These are phyloP conservation scores for Exephanes ischioxanthus DNA, from an alignment of 2,888 invertebrate genomes.

Conservation along the genomic window DNA sequence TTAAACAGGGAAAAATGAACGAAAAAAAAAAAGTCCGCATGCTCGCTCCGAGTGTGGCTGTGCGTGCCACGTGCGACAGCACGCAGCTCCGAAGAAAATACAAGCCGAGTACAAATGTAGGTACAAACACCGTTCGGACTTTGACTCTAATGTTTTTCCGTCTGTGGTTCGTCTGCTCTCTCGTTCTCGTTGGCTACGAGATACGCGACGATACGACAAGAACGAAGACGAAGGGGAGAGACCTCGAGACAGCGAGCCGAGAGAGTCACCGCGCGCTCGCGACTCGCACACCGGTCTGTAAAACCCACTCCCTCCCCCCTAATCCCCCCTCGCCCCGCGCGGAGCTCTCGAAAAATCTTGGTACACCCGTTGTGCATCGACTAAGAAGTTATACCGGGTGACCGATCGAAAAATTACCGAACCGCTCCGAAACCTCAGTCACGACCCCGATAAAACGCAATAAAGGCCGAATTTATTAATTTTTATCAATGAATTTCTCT, in stretches of 20 bases:
- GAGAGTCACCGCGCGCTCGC: slow-evolving; percentile 53
- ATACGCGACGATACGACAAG: slow-evolving; percentile 51
- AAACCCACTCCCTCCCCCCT: neutral
- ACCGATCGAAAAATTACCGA: slow-evolving; percentile 17
- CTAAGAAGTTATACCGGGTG: slow-evolving; percentile 60
- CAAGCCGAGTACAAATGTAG: slow-evolving; percentile 9
- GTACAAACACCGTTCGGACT: slow-evolving; percentile 35
- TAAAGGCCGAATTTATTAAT: neutral
- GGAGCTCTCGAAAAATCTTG: slow-evolving; percentile 44
- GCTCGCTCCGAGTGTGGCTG: slow-evolving; percentile 12
- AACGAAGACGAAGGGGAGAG: slow-evolving; percentile 52
- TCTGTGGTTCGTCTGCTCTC: slow-evolving; percentile 60
- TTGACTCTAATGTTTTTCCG: slow-evolving; percentile 57
- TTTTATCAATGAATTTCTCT: neutral
- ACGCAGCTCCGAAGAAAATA: slow-evolving; percentile 27
- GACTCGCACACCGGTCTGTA: slow-evolving; percentile 30
- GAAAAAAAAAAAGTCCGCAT: neutral
- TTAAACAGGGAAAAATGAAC: neutral
- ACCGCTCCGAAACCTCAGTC: neutral
- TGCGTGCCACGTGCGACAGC: slow-evolving; percentile 43
- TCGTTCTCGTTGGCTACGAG: slow-evolving; percentile 41
- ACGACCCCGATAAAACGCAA: neutral
- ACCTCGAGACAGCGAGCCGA: slow-evolving; percentile 53
- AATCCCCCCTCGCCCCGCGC: neutral
- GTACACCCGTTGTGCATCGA: slow-evolving; percentile 63